phyloP scores from a whole-genome alignment of 1,140 invertebrate species.

The Papilio polyxenes region DNA sequence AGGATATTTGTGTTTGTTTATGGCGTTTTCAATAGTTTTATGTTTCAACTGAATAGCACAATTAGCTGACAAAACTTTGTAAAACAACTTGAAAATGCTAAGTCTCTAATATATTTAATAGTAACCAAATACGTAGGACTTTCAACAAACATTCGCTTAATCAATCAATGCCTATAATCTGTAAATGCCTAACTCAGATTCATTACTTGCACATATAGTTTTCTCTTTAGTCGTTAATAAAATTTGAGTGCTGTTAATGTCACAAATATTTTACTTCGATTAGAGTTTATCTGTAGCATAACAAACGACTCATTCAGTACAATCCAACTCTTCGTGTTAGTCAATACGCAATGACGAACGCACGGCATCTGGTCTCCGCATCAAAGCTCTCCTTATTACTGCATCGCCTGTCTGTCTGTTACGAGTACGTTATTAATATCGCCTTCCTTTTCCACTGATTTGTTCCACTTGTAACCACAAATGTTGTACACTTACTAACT shows the following conservation, averaged over 20 bases:
- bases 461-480: slow-evolving; percentile 8
- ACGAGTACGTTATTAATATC: slow-evolving; percentile 42
- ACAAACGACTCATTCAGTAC: background rate
- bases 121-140: too few relatives aligned
- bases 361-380: slow-evolving; percentile 33
- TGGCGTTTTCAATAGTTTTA: background rate
- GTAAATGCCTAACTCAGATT: too few relatives aligned
- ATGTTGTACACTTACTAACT: background rate
- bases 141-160: too few relatives aligned
- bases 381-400: slow-evolving; percentile 43
- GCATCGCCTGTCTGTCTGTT: slow-evolving; percentile 40
- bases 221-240: background rate
- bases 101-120: too few relatives aligned
- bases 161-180: too few relatives aligned
- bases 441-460: slow-evolving; percentile 23
- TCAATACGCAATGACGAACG: slow-evolving; percentile 15
- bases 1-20: background rate
- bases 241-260: background rate
- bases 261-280: background rate
- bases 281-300: background rate
- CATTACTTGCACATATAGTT: too few relatives aligned
- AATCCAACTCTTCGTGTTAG: background rate
- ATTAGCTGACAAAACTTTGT: too few relatives aligned
- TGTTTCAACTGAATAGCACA: too few relatives aligned
- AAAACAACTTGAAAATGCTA: too few relatives aligned